Percentiles rank a stretch among this genome's conserved stretches.
Conservation (phyloP, 2,797 vertebrate genomes). For the Carapus acus region DNA sequence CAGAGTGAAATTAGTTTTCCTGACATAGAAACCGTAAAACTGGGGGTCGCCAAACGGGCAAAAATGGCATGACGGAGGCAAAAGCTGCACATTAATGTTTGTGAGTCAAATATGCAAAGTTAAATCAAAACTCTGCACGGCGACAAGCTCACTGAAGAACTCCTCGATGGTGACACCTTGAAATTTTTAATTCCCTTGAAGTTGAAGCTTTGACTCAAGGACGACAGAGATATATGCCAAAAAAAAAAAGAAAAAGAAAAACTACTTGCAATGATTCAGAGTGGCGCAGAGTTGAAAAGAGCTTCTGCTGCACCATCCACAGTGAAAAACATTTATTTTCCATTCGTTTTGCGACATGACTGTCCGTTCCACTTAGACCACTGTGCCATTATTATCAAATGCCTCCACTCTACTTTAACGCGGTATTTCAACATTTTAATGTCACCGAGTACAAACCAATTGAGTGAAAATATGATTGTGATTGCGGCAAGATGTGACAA, state of each 20-base stretch:
- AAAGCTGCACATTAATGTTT: too few relatives aligned
- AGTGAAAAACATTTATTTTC: slow-evolving; percentile 34
- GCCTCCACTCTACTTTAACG: slow-evolving; percentile 39
- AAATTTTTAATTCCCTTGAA: too few relatives aligned
- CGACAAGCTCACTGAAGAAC: too few relatives aligned
- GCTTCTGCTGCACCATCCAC: slow-evolving; percentile 17
- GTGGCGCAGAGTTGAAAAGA: too few relatives aligned
- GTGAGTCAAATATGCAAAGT: too few relatives aligned
- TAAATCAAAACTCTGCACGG: too few relatives aligned
- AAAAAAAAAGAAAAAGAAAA: slow-evolving; percentile 2
- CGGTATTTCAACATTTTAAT: slow-evolving; percentile 31
- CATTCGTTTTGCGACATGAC: slow-evolving; percentile 35
- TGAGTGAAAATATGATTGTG: slow-evolving; percentile 19
- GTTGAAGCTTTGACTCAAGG: too few relatives aligned
- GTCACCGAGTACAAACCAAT: slow-evolving; percentile 18
- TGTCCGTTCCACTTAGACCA: slow-evolving; percentile 37
- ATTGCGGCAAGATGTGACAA: slow-evolving; percentile 25
- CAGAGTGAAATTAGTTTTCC: slow-evolving; percentile 4
- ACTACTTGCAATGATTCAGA: background rate
- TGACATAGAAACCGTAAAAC: slow-evolving; percentile 3
- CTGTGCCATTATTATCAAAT: slow-evolving; percentile 50
- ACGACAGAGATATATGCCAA: too few relatives aligned
- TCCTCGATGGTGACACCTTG: too few relatives aligned
- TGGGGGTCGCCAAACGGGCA: background rate
- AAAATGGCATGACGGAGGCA: too few relatives aligned